phyloP scores from a whole-genome alignment of 2,797 vertebrate genomes.

The Eulemur rubriventer region DNA sequence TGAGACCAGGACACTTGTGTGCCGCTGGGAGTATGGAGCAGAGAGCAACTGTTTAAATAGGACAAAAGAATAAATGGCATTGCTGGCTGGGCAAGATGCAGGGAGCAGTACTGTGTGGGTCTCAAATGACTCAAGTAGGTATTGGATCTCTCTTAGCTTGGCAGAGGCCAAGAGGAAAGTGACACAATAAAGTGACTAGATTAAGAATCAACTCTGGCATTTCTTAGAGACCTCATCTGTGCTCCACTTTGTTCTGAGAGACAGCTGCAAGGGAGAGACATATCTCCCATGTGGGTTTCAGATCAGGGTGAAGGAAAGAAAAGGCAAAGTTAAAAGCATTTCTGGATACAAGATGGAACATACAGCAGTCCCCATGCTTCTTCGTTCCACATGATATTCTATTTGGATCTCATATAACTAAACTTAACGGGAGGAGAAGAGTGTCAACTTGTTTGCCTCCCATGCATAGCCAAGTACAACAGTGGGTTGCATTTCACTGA shows the following conservation, averaged over 20 bases:
- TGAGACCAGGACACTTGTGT: conserved; percentile 50
- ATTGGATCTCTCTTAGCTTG: not conserved
- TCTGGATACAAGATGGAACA: not conserved
- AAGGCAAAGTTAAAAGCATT: not conserved
- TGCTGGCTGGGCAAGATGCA: not conserved
- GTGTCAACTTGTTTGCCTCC: not conserved
- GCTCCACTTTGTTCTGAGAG: not conserved
- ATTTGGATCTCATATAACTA: not conserved
- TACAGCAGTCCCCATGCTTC: not conserved
- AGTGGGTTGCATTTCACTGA: not conserved
- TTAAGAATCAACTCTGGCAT: not conserved
- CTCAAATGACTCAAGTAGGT: not conserved
- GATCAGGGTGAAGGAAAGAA: not conserved
- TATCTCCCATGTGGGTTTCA: not conserved
- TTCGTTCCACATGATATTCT: not conserved
- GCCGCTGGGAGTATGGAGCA: not conserved
- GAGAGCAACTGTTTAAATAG: conserved; percentile 22
- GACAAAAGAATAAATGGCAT: not conserved
- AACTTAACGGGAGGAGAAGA: not conserved
- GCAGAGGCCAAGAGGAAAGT: not conserved
- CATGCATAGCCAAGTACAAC: not conserved
- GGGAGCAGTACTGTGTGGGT: not conserved
- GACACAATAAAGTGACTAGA: not conserved
- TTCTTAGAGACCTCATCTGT: not conserved
- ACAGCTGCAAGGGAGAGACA: not conserved